A percentile compares a stretch with the other conserved stretches of the same genome.
phyloP scores from a whole-genome alignment of 2,113 vertebrate genomes.

The Chrysemys picta region DNA sequence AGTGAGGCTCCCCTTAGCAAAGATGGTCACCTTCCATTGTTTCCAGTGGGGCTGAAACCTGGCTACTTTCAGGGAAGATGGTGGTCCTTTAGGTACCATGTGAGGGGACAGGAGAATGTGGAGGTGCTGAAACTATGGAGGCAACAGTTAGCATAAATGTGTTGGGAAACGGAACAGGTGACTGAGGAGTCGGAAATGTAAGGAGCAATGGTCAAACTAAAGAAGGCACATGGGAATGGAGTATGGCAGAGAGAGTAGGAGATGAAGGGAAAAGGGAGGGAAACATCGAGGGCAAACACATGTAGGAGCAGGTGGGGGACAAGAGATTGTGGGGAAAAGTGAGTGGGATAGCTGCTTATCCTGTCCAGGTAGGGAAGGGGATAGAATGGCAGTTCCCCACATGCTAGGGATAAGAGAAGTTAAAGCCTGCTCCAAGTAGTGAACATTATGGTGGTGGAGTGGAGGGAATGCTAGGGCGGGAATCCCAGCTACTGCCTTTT shows the following conservation, averaged over 20 bases:
- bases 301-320: not conserved
- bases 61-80: not conserved
- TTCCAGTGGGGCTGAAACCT: not conserved
- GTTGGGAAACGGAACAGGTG: not conserved
- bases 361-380: not conserved
- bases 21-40: not conserved
- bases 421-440: not conserved
- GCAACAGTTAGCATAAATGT: not conserved
- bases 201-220: not conserved
- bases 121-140: not conserved
- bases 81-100: not conserved
- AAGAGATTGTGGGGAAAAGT: not conserved
- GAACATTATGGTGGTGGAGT: not conserved
- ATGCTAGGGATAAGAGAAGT: not conserved
- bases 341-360: not conserved
- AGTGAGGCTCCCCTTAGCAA: not conserved
- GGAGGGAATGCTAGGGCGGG: not conserved
- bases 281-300: not conserved
- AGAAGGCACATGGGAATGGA: not conserved
- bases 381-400: not conserved
- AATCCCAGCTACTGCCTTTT: not conserved
- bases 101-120: not conserved
- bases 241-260: not conserved
- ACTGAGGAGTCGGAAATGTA: not conserved
- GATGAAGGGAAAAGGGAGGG: not conserved